Percentiles rank a stretch among this genome's conserved stretches.
These are phyloP conservation scores for Corythornis vintsioides DNA, from an alignment of 2,113 vertebrate species.

Conservation along the genomic window DNA sequence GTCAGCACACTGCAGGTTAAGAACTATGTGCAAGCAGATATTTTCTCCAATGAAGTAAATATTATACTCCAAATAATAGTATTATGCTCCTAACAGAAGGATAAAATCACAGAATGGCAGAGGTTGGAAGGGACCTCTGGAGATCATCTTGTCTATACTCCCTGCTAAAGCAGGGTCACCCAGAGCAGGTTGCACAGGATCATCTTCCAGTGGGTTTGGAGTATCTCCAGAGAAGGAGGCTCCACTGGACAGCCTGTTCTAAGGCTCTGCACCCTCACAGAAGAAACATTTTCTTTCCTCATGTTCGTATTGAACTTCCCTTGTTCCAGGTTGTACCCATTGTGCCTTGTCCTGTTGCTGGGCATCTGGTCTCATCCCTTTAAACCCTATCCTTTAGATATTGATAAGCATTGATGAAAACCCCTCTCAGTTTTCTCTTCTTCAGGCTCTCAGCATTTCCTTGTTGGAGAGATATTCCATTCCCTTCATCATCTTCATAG, in stretches of 20 bases:
- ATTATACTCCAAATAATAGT: no score
- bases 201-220: neutral
- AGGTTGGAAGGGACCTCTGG: neutral
- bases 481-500: neutral
- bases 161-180: neutral
- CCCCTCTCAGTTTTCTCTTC: neutral
- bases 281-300: no score
- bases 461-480: neutral
- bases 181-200: neutral
- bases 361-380: neutral
- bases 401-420: neutral
- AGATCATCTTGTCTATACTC: neutral
- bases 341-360: neutral
- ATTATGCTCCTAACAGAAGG: neutral
- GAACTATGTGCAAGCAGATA: neutral
- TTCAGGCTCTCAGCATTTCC: neutral
- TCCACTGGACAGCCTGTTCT: neutral
- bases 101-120: neutral
- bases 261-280: neutral
- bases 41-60: neutral
- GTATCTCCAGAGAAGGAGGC: neutral
- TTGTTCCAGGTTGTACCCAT: neutral
- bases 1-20: neutral
- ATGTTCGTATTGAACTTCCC: neutral
- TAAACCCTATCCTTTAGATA: neutral